These are phyloP conservation scores for Hemiprocne comata DNA, from an alignment of 2,113 vertebrate genomes.

Conservation along the genomic window DNA sequence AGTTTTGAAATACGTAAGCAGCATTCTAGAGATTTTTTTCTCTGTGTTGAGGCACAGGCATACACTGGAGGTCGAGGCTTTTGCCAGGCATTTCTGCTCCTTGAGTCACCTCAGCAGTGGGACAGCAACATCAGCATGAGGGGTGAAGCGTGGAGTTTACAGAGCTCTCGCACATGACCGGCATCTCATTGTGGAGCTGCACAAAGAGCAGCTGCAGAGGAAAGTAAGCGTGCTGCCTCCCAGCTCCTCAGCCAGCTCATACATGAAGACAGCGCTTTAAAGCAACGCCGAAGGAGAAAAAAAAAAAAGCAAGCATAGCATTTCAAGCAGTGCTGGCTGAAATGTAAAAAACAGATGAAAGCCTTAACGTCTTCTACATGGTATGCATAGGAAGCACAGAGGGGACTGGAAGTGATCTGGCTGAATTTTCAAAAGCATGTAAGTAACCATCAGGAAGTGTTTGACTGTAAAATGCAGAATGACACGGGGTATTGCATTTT, in stretches of 20 bases:
- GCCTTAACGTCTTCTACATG: neutral
- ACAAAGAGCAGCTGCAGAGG: neutral
- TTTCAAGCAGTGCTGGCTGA: neutral
- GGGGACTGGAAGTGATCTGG: neutral
- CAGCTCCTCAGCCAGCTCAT: neutral
- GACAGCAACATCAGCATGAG: neutral
- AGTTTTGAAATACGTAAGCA: neutral
- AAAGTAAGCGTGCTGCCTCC: neutral
- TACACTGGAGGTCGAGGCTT: neutral
- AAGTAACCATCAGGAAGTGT: neutral
- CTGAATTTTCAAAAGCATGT: neutral
- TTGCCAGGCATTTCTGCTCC: slow-evolving; percentile 1
- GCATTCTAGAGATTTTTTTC: neutral
- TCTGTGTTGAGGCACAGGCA: neutral
- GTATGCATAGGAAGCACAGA: neutral
- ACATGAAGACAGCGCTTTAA: neutral
- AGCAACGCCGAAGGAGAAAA: neutral
- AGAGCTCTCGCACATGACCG: neutral
- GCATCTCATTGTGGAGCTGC: neutral
- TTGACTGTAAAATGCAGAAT: neutral
- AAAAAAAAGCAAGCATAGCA: neutral
- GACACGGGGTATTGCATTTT: neutral
- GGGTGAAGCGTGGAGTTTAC: neutral
- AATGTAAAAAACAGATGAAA: neutral
- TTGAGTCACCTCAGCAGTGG: neutral